Evolutionary conservation across 2,797 vertebrate genomes (phyloP), one percentile per base, ranked within the genome.

Genomic region (Aeoliscus strigatus): DNA sequence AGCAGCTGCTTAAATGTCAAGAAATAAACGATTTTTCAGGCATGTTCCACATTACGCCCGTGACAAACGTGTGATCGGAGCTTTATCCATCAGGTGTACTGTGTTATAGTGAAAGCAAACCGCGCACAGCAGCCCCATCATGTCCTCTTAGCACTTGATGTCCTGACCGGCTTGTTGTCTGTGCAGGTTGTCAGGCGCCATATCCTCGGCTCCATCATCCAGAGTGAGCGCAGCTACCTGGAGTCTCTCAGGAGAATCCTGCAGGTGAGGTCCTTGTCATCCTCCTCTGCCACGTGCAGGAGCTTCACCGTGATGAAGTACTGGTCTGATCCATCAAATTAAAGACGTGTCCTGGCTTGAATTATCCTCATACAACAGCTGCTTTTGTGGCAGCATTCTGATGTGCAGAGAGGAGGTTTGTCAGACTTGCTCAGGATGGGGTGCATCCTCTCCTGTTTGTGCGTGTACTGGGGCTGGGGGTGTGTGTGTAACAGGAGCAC

Each of bases 171-270:
- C 64, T 23, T 68, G 65, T 72, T 75, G 54, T 75, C 62, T 14
- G 8, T 5, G 4, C 77, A 97, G 94, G 91, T 97, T 69, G 88
- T 96, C 27, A 88, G 94, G 24, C 88, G 94, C 9, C 94, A 96
- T 78, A 93, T 95, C 75, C 86, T 91, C 11, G 75, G 90, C 63
- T 98, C 93, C 75, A 94, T 97, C 6, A 90, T 97, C 52, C 94
- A 97, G 86, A 96, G 94, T 0, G 92, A 98, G 74, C 77, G 89
- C 34, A 92, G 91, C 77, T 98, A 98, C 15, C 88, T 96, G 76
- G 92, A 94, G 27, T 94, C 96, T 28, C 75, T 98, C 39, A 85
- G 89, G 75, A 86, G 92, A 33, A 93, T 98, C 67, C 65, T 94
- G 71, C 93, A 96, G 91, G 93, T 95, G 63, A 51, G 39, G 55